phyloP scores from a whole-genome alignment of 2,888 invertebrate genomes.

The Bimastos eiseni region DNA sequence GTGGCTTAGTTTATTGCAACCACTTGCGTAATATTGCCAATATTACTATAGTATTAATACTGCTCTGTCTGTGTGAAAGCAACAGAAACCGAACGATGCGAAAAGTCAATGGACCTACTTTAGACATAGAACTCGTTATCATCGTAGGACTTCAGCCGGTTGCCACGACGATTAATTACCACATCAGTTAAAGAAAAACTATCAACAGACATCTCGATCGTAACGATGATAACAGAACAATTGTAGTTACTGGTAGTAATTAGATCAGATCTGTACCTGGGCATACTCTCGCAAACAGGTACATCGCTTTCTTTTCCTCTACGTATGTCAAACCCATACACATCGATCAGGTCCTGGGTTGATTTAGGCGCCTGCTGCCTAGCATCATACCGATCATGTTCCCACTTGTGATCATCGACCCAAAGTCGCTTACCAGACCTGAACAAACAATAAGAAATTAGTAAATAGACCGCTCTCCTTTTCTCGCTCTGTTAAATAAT shows the following conservation, averaged over 20 bases:
- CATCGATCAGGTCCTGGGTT: not conserved
- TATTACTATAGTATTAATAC: no score
- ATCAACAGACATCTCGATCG: no score
- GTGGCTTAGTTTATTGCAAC: not conserved
- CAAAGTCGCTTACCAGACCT: constrained; percentile 55
- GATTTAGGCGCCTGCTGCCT: constrained; percentile 79
- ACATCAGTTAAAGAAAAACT: no score
- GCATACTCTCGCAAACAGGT: not conserved
- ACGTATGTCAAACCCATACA: not conserved
- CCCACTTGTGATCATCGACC: constrained; percentile 73
- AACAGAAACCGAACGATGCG: no score
- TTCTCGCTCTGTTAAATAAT: not conserved
- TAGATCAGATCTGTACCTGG: not conserved
- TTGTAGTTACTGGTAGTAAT: no score
- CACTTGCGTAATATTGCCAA: not conserved
- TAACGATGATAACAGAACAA: no score
- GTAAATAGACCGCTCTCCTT: no score
- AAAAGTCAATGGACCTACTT: no score
- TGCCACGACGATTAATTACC: no score
- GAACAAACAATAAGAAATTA: not conserved
- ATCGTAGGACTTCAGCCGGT: no score
- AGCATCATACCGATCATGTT: constrained; percentile 83
- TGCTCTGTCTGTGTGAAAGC: no score
- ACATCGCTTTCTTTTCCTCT: constrained; percentile 14
- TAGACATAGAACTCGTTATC: no score